Conservation (phyloP, 2,888 invertebrate genomes). For the Megamerina dolium region DNA sequence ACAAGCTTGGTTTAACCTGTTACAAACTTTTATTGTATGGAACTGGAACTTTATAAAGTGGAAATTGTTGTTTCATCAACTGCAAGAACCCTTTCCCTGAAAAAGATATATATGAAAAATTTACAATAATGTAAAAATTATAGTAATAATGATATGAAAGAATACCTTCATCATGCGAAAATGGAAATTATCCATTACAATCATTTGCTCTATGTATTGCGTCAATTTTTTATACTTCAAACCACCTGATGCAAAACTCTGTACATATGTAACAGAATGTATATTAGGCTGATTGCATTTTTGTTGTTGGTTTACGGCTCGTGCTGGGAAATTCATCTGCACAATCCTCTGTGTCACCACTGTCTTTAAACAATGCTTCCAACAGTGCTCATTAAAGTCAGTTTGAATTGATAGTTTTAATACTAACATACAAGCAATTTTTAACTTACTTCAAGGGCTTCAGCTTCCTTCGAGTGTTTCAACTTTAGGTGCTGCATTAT, state of each 20-base stretch:
- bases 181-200: not conserved
- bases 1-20: no score
- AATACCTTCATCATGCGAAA: no score
- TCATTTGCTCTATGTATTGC: slow-evolving; percentile 3
- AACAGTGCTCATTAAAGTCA: no score
- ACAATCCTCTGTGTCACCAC: no score
- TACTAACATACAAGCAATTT: no score
- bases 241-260: not conserved
- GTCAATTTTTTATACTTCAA: not conserved
- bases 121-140: not conserved
- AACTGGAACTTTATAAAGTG: slow-evolving; percentile 4
- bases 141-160: no score
- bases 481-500: not conserved
- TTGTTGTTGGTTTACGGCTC: no score
- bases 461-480: not conserved
- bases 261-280: not conserved
- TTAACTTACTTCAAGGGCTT: not conserved
- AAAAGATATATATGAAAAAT: not conserved
- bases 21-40: slow-evolving; percentile 3
- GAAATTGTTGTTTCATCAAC: not conserved
- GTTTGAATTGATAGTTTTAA: no score
- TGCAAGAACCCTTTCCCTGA: slow-evolving; percentile 4
- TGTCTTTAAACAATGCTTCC: no score
- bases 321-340: no score
- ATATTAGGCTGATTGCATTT: slow-evolving; percentile 3